Percentiles rank a stretch among this genome's conserved stretches.
Conservation (phyloP, 2,113 vertebrate species). For the Pangasianodon hypophthalmus region DNA sequence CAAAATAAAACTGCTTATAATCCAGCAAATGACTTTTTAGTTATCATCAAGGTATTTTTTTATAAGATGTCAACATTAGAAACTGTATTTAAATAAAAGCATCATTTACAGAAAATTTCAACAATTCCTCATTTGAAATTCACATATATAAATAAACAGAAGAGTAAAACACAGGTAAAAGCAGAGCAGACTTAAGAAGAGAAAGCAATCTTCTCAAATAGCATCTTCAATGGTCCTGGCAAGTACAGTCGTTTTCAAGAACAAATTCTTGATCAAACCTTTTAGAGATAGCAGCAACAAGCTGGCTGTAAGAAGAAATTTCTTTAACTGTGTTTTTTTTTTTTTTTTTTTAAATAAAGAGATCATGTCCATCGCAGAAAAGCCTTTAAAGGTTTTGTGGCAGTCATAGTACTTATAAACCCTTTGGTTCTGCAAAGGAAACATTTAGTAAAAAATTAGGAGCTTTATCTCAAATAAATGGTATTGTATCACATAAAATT, state of each 20-base stretch:
- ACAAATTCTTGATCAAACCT: background rate
- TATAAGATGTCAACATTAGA: background rate
- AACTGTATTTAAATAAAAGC: background rate
- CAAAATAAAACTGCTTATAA: background rate
- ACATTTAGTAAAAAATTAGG: constrained; percentile 1
- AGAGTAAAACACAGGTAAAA: background rate
- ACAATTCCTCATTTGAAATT: background rate
- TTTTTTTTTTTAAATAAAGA: background rate
- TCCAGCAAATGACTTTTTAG: background rate
- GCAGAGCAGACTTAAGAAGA: background rate
- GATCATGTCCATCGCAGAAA: background rate
- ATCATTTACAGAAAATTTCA: background rate
- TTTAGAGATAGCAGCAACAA: background rate
- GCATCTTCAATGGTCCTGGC: background rate
- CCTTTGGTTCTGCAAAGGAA: constrained; percentile 35
- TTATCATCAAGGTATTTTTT: background rate
- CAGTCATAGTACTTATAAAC: background rate
- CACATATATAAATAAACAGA: background rate
- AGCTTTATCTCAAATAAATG: background rate
- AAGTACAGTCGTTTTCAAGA: background rate
- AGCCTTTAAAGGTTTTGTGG: background rate
- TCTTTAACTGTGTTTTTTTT: background rate
- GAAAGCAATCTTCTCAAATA: background rate
- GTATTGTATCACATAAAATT: background rate
- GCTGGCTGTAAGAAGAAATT: background rate